Base-by-base conservation (phyloP, 1,140 invertebrate genomes). In the Zaprionus ornatus region DNA sequence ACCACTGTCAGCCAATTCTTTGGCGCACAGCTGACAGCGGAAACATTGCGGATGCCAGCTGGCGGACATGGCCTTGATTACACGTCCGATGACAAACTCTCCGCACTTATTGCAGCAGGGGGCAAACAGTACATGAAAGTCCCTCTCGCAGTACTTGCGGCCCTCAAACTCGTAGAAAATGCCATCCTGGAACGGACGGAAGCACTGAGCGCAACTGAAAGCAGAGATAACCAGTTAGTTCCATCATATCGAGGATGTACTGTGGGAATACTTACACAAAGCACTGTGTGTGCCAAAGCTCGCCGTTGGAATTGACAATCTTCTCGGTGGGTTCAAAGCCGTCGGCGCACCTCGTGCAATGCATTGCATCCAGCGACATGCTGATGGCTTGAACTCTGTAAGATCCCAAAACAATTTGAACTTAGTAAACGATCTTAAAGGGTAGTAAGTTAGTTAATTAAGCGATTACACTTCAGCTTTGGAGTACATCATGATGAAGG, bases 81-180 rank as follows among this genome's bases (percentile, higher is more conserved):
- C 99, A 66, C 99, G 95, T 0, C 98, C 98, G 93, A 99, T 98
- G 19, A 99, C 97, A 93, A 99, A 99, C 92, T 99, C 97, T 50
- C 97, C 97, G 93, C 99, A 99, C 94, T 98, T 98, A 82, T 96
- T 97, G 94, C 99, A 99, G 91, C 98, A 99, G 2, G 99, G 99
- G 3, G 98, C 98, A 94, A 99, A 99, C 0, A 99, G 94, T 10
- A 99, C 98, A 93, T 99, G 98, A 91, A 99, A 99, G 93, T 99
- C 99, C 93, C 99, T 97, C 94, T 99, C 99, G 91, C 99, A 99
- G 93, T 99, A 99, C 93, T 99, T 99, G 37, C 99, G 94, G 2
- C 98, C 98, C 93, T 99, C 99, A 93, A 99, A 99, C 94, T 99
- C 99, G 93, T 99, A 99, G 92, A 99, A 99, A 45, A 99, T 96